These are phyloP conservation scores for Temnothorax nylanderi DNA, from an alignment of 1,140 invertebrate genomes.

Conservation along the genomic window DNA sequence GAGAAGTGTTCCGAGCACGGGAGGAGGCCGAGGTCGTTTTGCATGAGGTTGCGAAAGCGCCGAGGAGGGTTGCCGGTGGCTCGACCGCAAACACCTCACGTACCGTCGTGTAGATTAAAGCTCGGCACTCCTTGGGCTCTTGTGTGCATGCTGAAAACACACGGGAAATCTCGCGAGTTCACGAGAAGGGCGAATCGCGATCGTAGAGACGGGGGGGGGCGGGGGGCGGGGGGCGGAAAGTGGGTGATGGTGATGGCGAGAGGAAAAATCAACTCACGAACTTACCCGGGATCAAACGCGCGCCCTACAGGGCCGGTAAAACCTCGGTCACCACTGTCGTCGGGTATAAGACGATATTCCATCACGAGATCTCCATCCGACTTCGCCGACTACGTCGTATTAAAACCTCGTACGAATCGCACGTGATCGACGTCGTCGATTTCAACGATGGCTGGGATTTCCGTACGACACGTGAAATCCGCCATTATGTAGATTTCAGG, in stretches of 20 bases:
- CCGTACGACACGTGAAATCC: conserved; percentile 6
- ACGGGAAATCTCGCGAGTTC: conserved; percentile 79
- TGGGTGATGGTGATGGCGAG: conserved; percentile 1
- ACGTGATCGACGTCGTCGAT: conserved; percentile 33
- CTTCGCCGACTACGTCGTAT: conserved; percentile 64
- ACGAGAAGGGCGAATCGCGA: conserved; percentile 30
- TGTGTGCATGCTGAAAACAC: conserved; percentile 72
- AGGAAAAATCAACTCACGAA: conserved; percentile 68
- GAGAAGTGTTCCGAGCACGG: not conserved
- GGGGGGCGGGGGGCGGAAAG: not conserved
- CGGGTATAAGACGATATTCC: conserved; percentile 71
- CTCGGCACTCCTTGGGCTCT: conserved; percentile 23
- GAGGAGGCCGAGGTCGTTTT: conserved; percentile 49
- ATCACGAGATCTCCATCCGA: conserved; percentile 35
- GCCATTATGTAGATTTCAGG: conserved; percentile 42
- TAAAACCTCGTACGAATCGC: conserved; percentile 63
- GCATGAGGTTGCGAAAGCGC: conserved; percentile 59
- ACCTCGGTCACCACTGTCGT: conserved; percentile 27
- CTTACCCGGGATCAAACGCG: conserved; percentile 69
- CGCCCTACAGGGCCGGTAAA: conserved; percentile 65
- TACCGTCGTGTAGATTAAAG: conserved; percentile 81
- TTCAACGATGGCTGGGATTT: conserved; percentile 8
- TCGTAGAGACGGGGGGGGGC: not conserved
- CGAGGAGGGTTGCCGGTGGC: conserved; percentile 25
- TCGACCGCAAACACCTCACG: conserved; percentile 79